These are phyloP conservation scores for Leucopsar rothschildi DNA, from an alignment of 2,113 vertebrate species.

Conservation along the genomic window DNA sequence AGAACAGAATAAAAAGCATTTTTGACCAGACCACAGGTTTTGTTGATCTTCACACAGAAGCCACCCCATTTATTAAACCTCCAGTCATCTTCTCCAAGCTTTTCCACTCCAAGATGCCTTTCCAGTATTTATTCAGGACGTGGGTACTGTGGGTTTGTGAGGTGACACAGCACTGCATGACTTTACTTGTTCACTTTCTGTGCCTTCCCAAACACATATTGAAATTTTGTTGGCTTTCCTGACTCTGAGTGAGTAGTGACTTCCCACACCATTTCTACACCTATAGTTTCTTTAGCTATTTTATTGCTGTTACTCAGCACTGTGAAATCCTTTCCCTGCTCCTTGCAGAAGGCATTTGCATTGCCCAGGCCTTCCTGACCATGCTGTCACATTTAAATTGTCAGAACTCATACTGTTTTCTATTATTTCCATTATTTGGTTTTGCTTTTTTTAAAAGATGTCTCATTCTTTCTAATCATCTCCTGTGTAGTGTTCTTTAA, in stretches of 20 bases:
- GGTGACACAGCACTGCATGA: background rate
- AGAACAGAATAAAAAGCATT: background rate
- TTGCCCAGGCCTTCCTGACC: background rate
- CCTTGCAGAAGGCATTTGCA: background rate
- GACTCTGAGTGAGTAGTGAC: background rate
- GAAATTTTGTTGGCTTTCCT: background rate
- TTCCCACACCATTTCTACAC: background rate
- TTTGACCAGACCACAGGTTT: background rate
- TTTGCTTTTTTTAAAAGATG: background rate
- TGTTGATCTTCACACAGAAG: background rate
- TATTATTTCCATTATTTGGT: background rate
- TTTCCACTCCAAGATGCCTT: background rate
- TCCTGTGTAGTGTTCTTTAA: background rate
- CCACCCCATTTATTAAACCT: background rate
- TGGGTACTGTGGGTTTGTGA: background rate
- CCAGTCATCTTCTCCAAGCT: background rate
- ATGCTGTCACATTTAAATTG: background rate
- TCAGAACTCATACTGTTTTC: background rate
- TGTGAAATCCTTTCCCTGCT: background rate
- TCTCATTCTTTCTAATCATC: slow-evolving; percentile 1
- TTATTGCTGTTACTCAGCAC: background rate
- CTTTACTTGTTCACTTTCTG: background rate
- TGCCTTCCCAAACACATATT: background rate
- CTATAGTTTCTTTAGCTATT: background rate
- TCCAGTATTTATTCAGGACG: background rate